Evolutionary conservation across 2,888 invertebrate species (phyloP), one percentile per base, ranked within the genome.

Genomic region (Fragum sueziense): DNA sequence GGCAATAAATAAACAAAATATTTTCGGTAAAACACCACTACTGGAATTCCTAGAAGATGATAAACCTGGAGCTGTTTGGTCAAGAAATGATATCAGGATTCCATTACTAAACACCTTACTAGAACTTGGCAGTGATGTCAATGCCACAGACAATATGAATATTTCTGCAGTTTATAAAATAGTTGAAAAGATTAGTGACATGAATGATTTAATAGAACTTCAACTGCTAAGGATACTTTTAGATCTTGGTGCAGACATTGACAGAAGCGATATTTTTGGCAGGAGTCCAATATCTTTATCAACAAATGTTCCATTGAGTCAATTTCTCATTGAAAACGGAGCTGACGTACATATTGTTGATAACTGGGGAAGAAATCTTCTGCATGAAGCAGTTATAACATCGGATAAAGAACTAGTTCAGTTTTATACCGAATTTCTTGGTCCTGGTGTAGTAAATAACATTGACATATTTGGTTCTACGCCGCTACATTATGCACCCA

Each of bases 11-110:
- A 27, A 9, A 37, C 33, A 65, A 25, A 76, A 76, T 34, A 57
- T 52, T 4, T 76, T 65, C 33, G 76, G 76, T n/a, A 47, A 70
- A 34, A 76, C 76, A n/a, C 76, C 76, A n/a, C 54, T 76, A 34
- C 17, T 70, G 20, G 70, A 76, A 31, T 61, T 70, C n/a, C 62
- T 76, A 31, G 47, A 69, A 6, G 59, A 37, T 17, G 29, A 61
- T 27, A 51, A 61, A 29, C 61, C 70, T 27, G 59, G 61, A 27
- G 25, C 25, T 6, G 61, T 33, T 1, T 27, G 22, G 57, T 7
- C 57, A 14, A 22, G 37, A 17, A 25, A 33, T 27, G 34, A 34
- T 20, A 34, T 68, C 27, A 31, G n/a, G 14, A 20, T n/a, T 33
- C 57, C 14, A 22, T 61, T 25, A 34, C 25, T 61, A 20, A 29